Conservation (phyloP, 2,888 invertebrate genomes). For the Pterostichus niger region DNA sequence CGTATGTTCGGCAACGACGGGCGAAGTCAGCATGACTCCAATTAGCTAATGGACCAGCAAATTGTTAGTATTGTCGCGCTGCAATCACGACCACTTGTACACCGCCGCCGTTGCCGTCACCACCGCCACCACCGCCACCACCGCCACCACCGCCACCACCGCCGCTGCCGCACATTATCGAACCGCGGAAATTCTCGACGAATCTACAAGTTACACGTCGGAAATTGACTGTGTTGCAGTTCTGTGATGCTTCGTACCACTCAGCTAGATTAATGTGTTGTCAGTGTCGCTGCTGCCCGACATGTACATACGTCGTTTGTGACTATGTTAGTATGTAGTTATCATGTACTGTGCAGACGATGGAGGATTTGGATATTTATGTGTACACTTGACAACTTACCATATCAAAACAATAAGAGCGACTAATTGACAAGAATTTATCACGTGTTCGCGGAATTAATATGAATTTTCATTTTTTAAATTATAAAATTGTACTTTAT, state of each 20-base stretch:
- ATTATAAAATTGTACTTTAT: no score
- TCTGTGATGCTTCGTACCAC: slow-evolving; percentile 63
- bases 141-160: slow-evolving; percentile 4
- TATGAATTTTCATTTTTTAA: no score
- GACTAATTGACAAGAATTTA: no score
- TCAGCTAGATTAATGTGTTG: slow-evolving; percentile 67
- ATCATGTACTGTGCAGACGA: background rate
- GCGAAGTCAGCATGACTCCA: slow-evolving; percentile 67
- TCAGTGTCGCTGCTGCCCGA: background rate
- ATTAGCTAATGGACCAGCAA: slow-evolving; percentile 67
- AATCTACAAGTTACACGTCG: slow-evolving; percentile 63
- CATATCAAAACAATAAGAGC: no score
- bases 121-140: background rate
- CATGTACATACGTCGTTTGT: slow-evolving; percentile 2
- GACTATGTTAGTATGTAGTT: slow-evolving; percentile 7
- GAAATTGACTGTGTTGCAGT: slow-evolving; percentile 63
- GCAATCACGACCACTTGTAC: slow-evolving; percentile 67
- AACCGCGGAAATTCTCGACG: slow-evolving; percentile 64
- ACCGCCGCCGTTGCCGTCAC: background rate
- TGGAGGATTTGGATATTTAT: no score
- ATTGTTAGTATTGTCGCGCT: slow-evolving; percentile 67
- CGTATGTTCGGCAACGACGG: background rate
- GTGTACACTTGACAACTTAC: no score
- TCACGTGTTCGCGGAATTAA: no score
- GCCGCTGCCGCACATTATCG: slow-evolving; percentile 57